Conservation (phyloP, 2,888 invertebrate species). For the Limnephilus rhombicus region DNA sequence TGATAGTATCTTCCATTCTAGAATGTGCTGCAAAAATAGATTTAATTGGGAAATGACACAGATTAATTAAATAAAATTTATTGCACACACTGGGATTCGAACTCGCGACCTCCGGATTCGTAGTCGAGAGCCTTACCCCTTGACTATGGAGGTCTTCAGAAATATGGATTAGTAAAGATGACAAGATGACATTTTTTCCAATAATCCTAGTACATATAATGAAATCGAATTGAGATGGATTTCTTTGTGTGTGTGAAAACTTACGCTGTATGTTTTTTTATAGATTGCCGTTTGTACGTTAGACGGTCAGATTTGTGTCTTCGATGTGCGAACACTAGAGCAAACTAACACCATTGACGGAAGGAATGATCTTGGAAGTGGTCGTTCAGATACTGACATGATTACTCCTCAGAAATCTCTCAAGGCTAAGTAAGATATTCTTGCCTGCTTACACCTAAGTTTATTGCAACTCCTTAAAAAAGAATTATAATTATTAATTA, state of each 20-base stretch:
- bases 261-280: not conserved
- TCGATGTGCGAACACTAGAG: slow-evolving; percentile 83
- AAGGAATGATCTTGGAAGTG: slow-evolving; percentile 91
- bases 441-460: not conserved
- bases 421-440: slow-evolving; percentile 86
- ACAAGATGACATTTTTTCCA: not conserved
- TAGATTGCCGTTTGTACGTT: slow-evolving; percentile 94
- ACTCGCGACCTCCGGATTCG: no score
- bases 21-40: no score
- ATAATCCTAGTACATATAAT: not conserved
- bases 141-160: not conserved
- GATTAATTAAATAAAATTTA: no score
- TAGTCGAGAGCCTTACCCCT: no score
- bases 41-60: no score
- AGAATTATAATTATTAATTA: not conserved
- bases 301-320: slow-evolving; percentile 90
- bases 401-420: slow-evolving; percentile 91
- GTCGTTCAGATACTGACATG: slow-evolving; percentile 88
- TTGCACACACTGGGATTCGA: no score
- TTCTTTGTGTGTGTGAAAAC: not conserved
- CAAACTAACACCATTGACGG: slow-evolving; percentile 92
- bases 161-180: not conserved
- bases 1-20: no score
- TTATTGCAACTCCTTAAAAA: not conserved
- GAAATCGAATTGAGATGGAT: not conserved